A percentile compares a stretch with the other conserved stretches of the same genome.
Conservation (phyloP, 92 coral and sea anemone genomes). For the Anthopleura xanthogrammica region DNA sequence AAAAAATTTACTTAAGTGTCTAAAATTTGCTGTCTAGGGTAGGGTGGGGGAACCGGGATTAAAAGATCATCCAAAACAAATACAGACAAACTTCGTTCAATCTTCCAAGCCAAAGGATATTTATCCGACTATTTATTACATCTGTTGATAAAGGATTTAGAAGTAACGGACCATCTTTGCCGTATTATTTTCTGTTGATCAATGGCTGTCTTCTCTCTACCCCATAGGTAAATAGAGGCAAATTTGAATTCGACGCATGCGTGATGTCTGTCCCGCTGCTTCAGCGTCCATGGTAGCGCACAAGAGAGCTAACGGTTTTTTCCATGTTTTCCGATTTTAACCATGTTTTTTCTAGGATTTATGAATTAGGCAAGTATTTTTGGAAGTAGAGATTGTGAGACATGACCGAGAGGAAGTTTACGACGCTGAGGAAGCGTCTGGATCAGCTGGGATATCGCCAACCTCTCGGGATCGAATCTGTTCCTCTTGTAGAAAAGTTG, state of each 20-base stretch:
- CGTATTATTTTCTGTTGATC: conserved; percentile 26
- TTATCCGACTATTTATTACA: background rate
- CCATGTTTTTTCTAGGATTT: conserved; percentile 41
- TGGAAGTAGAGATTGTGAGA: conserved; percentile 14
- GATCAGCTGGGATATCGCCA: conserved; percentile 99
- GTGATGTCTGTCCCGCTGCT: conserved; percentile 37
- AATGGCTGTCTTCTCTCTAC: conserved; percentile 57
- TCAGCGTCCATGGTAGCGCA: conserved; percentile 75
- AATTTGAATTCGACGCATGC: conserved; percentile 99
- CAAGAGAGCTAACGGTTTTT: conserved; percentile 71
- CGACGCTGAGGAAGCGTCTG: conserved; percentile 94
- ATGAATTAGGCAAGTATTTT: conserved; percentile 21
- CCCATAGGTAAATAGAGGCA: conserved; percentile 79
- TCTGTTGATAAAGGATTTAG: background rate
- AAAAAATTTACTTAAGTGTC: background rate
- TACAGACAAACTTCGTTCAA: conserved; percentile 11
- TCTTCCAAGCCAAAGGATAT: background rate
- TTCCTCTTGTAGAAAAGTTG: conserved; percentile 95
- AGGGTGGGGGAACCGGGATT: background rate
- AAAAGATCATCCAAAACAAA: conserved; percentile 9
- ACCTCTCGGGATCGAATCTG: conserved; percentile 96
- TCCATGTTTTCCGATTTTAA: conserved; percentile 21
- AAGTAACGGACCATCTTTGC: background rate
- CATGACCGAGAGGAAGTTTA: conserved; percentile 97
- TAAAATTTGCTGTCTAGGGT: conserved; percentile 27